Evolutionary conservation across 2,797 vertebrate genomes (phyloP).

Genomic region (Naso thynnoides): DNA sequence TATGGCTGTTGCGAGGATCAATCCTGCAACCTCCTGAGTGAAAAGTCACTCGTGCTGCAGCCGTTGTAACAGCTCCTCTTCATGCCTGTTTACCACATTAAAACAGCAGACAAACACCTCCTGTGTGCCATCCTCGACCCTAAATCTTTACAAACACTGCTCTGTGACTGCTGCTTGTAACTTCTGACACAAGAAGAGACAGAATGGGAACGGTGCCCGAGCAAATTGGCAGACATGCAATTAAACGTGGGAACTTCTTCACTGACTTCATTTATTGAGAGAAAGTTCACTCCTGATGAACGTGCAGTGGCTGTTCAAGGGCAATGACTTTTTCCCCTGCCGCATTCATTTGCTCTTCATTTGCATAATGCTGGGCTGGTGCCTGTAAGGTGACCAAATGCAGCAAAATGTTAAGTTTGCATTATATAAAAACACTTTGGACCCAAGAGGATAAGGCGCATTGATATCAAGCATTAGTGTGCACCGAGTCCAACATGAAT

Average conservation of each 20-base stretch:
- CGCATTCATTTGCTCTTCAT: conserved; percentile 69
- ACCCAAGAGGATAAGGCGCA: conserved; percentile 49
- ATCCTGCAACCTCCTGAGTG: conserved; percentile 21
- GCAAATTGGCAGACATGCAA: conserved; percentile 44
- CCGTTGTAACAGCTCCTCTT: conserved; percentile 9
- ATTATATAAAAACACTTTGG: conserved; percentile 53
- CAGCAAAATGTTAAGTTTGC: conserved; percentile 62
- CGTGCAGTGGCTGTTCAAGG: conserved; percentile 62
- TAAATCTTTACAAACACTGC: conserved; percentile 7
- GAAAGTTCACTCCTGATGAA: conserved; percentile 62
- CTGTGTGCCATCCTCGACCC: conserved; percentile 36
- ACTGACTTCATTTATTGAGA: conserved; percentile 54
- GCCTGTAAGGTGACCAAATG: conserved; percentile 59
- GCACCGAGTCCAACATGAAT: conserved; percentile 47
- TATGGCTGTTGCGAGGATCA: conserved; percentile 18
- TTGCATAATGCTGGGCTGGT: conserved; percentile 75
- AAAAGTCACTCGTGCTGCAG: conserved; percentile 27
- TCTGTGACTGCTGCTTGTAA: conserved; percentile 20
- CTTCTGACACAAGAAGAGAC: conserved; percentile 16
- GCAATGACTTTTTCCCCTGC: conserved; percentile 44
- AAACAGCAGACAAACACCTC: conserved; percentile 26
- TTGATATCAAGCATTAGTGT: conserved; percentile 45
- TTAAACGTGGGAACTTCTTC: conserved; percentile 60
- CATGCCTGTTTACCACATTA: conserved; percentile 33
- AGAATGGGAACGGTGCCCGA: conserved; percentile 17